Evolutionary conservation across 2,113 vertebrate genomes (phyloP), one percentile per base, ranked within the genome.

Genomic region (Brienomyrus brachyistius): DNA sequence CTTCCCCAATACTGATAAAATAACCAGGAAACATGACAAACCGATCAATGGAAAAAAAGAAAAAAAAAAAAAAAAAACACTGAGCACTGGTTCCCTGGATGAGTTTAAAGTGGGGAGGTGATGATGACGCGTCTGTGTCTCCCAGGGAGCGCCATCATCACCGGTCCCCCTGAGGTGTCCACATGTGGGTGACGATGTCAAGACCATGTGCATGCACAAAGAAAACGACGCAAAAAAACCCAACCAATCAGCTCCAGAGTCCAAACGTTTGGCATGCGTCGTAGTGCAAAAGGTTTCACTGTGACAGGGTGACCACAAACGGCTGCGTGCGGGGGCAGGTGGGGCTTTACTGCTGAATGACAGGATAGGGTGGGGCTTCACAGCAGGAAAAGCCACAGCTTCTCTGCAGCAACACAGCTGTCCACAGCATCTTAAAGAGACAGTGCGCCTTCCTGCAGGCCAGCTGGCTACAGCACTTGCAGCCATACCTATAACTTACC

Each of bases 371-470:
- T n/a, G 82, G 45, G 45, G 45, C 82, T 84, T 84, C 43, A 84
- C 82, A 50, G 45, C 82, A 84, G 45, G 82, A 84, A 84, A 47
- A 40, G 82, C 43, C 82, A 43, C 45, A 84, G 82, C 45, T 84
- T 48, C 45, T 84, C 82, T 80, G 86, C 27, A 74, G 88, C 88
- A 77, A 8, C 77, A 83, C 31, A 86, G 19, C 47, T 13, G 54
- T 47, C 27, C 56, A 35, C 83, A 9, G 48, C 47, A 45, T 50
- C 7, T 70, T 86, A 90, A 90, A 90, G 88, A 89, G 84, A 90
- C 90, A 90, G 90, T 74, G 86, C 86, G 35, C 56, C 88, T 90
- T 90, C 82, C 21, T 86, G 80, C 62, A 50, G 87, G 88, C 82
- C 90, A 23, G 31, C 11, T 21, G 52, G 23, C 17, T 89, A 35